Conservation (phyloP, 2,888 invertebrate species). For the Bursaphelenchus okinawaensis region DNA sequence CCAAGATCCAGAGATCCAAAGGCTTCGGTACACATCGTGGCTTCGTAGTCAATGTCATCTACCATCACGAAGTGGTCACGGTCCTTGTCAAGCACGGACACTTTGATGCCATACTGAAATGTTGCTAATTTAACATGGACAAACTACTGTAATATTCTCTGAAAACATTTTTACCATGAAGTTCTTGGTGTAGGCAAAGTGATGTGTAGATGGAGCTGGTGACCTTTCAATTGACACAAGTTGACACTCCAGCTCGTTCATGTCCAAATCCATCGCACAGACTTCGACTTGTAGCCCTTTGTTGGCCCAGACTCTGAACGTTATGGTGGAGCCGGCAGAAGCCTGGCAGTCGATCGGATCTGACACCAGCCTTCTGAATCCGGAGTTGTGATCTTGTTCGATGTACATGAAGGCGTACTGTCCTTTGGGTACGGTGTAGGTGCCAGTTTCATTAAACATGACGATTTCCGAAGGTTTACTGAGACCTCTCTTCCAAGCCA, state of each 20-base stretch:
- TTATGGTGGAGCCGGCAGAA: slow-evolving; percentile 38
- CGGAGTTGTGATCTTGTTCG: slow-evolving; percentile 36
- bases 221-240: slow-evolving; percentile 26
- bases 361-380: slow-evolving; percentile 41
- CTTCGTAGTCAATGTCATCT: slow-evolving; percentile 48
- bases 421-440: slow-evolving; percentile 39
- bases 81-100: slow-evolving; percentile 40
- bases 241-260: slow-evolving; percentile 35
- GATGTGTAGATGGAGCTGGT: slow-evolving; percentile 29
- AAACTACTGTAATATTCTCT: not conserved
- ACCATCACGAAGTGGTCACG: slow-evolving; percentile 52
- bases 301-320: slow-evolving; percentile 41
- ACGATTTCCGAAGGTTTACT: slow-evolving; percentile 35
- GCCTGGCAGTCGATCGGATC: slow-evolving; percentile 53
- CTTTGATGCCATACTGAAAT: slow-evolving; percentile 44
- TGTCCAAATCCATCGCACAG: slow-evolving; percentile 29
- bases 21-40: slow-evolving; percentile 42
- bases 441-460: slow-evolving; percentile 51
- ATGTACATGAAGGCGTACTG: slow-evolving; percentile 51
- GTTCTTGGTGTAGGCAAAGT: slow-evolving; percentile 24
- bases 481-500: slow-evolving; percentile 40
- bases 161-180: slow-evolving; percentile 28
- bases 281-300: slow-evolving; percentile 32
- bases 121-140: too few species aligned
- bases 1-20: slow-evolving; percentile 49